Conservation (phyloP, 64 coral and sea anemone genomes). For the Porites lutea region DNA sequence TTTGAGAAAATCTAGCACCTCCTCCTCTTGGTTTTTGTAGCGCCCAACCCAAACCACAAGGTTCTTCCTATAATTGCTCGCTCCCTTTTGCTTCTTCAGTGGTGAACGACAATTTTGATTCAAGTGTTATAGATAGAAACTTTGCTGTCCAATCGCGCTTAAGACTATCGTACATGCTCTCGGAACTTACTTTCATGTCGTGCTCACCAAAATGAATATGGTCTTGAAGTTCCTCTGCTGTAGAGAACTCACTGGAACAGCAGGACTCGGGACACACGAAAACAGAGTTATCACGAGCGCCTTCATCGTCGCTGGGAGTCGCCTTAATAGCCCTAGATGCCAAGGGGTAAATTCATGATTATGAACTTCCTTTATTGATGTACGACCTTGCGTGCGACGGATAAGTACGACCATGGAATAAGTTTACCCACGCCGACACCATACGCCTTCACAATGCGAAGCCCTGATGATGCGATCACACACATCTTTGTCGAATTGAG, state of each 20-base stretch:
- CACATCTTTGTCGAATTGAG: constrained; percentile 37
- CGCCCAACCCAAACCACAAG: constrained; percentile 31
- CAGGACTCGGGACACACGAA: not conserved
- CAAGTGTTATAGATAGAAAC: not conserved
- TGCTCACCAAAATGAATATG: not conserved
- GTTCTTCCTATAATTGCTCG: not conserved
- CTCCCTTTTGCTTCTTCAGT: not conserved
- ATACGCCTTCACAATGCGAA: constrained; percentile 40
- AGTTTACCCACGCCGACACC: constrained; percentile 28
- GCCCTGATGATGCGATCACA: constrained; percentile 39
- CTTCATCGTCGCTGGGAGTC: not conserved
- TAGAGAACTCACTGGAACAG: constrained; percentile 7
- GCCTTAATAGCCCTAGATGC: not conserved
- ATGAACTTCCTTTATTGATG: not conserved
- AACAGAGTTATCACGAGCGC: not conserved
- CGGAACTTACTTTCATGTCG: not conserved
- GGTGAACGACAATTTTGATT: not conserved
- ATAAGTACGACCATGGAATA: constrained; percentile 19
- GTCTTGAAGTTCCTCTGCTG: not conserved
- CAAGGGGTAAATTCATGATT: not conserved
- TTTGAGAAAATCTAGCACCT: constrained; percentile 34
- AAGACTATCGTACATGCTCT: not conserved
- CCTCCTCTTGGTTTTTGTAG: constrained; percentile 54
- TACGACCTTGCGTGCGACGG: not conserved
- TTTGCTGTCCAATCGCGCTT: not conserved